phyloP scores from a whole-genome alignment of 1,140 invertebrate species.

The Solenopsis invicta region DNA sequence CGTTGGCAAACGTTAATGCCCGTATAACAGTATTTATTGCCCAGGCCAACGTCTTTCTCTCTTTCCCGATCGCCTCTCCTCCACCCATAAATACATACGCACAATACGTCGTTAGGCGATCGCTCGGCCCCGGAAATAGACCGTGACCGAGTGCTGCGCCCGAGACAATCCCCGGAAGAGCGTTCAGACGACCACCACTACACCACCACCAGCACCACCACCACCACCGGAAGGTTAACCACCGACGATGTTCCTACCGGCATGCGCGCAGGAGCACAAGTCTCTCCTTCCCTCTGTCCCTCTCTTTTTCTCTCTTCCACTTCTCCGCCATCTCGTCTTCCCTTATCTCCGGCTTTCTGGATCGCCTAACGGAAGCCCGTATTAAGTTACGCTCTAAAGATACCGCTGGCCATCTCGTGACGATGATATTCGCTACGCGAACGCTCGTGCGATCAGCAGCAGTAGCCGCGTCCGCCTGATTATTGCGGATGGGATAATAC shows the following conservation, averaged over 20 bases:
- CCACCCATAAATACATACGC: conserved; percentile 77
- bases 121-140: conserved; percentile 76
- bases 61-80: conserved; percentile 71
- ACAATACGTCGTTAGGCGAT: conserved; percentile 78
- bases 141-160: conserved; percentile 74
- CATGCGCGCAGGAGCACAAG: conserved; percentile 17
- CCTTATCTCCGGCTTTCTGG: conserved; percentile 50
- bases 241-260: conserved; percentile 44
- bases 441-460: conserved; percentile 41
- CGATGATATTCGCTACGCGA: conserved; percentile 55
- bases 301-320: background rate
- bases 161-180: conserved; percentile 77
- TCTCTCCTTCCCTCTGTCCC: background rate
- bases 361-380: conserved; percentile 61
- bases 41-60: background rate
- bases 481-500: conserved; percentile 35
- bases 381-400: conserved; percentile 54
- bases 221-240: conserved; percentile 72
- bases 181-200: conserved; percentile 71
- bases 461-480: conserved; percentile 32
- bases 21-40: conserved; percentile 78
- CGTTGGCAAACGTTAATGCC: conserved; percentile 74
- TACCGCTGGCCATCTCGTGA: conserved; percentile 53
- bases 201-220: conserved; percentile 53
- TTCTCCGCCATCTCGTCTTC: background rate